Base-by-base conservation (phyloP, 2,113 vertebrate species). In the Engraulis encrasicolus region DNA sequence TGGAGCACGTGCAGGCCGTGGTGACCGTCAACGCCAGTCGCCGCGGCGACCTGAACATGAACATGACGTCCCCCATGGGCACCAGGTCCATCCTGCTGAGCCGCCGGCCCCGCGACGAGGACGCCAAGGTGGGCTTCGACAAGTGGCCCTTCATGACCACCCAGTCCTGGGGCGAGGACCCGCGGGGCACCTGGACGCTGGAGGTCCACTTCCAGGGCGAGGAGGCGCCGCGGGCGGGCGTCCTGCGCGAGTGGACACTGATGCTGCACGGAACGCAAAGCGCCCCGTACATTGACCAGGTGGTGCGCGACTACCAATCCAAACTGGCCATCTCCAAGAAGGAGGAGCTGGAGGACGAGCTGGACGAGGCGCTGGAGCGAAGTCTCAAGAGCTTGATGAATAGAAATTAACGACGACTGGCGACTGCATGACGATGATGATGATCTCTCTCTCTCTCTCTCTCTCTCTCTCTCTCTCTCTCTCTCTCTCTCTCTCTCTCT, bases 91-190 rank as follows among this genome's bases (percentile, higher is more conserved):
- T 99, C 85, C 90, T 99, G 87, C 94, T 99, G 89, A 99, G 99
- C 92, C 95, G 97, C 23, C 95, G 99, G 52, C 98, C 99, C 1
- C 95, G 98, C 11, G 99, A 99, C 58, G 96, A 98, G 0, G 98
- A 99, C 92, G 91, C 97, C 91, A 99, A 98, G 88, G 99, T 99
- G 92, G 99, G 99, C 90, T 99, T 99, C 82, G 98, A 99, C 95
- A 99, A 99, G 89, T 99, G 99, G 99, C 99, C 99, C 90, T 99
- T 99, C 94, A 99, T 99, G 99, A 99, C 98, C 83, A 98, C 97
- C 36, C 99, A 99, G 91, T 98, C 97, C 2, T 99, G 99, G 99
- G 99, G 98, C 23, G 99, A 99, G 92, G 98, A 99, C 54, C 98
- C 99, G 27, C 94, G 98, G 49, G 99, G 99, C 82, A 97, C 95